Conservation (phyloP, 2,113 vertebrate species). For the Centropus unirufus region DNA sequence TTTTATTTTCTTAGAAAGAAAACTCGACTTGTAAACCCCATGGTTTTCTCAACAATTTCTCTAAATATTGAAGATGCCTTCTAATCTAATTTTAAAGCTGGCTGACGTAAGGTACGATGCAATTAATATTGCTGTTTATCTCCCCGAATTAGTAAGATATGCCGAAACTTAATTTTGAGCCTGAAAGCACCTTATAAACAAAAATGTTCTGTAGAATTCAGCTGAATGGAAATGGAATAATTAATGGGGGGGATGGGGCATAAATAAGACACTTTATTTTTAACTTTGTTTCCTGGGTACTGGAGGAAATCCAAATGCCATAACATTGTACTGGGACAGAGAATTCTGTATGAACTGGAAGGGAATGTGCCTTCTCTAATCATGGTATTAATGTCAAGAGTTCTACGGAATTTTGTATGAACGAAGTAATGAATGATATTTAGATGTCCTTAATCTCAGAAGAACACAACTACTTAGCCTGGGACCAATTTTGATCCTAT, state of each 20-base stretch:
- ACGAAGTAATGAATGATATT: not conserved
- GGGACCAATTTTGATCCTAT: not conserved
- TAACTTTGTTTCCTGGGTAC: slow-evolving; percentile 5
- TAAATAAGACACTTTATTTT: slow-evolving; percentile 34
- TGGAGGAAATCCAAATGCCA: slow-evolving; percentile 32
- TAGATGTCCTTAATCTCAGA: not conserved
- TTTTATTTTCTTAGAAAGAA: not conserved
- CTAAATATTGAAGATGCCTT: not conserved
- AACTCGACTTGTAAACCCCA: not conserved
- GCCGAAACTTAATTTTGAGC: not conserved
- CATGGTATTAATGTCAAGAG: not conserved
- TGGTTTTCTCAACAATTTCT: not conserved
- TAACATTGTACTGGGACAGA: not conserved
- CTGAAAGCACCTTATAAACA: not conserved
- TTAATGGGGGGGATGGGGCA: not conserved
- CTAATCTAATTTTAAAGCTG: slow-evolving; percentile 3
- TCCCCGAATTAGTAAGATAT: not conserved
- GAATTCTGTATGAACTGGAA: not conserved
- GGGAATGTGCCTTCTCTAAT: not conserved
- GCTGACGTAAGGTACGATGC: not conserved
- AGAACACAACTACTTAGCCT: not conserved
- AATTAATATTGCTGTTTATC: slow-evolving; percentile 11
- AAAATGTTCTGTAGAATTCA: not conserved
- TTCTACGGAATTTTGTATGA: not conserved
- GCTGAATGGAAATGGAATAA: not conserved